A percentile compares a stretch with the other conserved stretches of the same genome.
phyloP scores from a whole-genome alignment of 1,140 invertebrate species.

The Leucophenga varia region DNA sequence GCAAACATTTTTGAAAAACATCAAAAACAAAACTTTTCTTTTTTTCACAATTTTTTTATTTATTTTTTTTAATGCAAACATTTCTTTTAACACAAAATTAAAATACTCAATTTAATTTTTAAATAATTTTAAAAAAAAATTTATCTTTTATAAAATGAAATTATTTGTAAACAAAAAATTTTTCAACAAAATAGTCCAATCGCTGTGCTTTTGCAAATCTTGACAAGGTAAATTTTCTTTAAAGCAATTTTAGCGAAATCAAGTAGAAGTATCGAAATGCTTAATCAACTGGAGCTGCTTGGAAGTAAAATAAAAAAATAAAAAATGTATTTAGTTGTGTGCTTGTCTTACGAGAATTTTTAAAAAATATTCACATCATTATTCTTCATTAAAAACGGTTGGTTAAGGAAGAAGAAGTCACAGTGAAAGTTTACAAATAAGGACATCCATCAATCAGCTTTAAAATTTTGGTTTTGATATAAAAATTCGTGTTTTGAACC shows the following conservation, averaged over 20 bases:
- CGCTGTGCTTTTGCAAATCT: constrained; percentile 81
- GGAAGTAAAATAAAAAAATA: too few species aligned
- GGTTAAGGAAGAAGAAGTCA: too few species aligned
- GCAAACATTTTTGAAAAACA: not conserved
- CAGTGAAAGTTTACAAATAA: too few species aligned
- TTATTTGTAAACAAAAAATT: too few species aligned
- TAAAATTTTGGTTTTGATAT: too few species aligned
- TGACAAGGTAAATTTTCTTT: constrained; percentile 78
- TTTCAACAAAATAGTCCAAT: constrained; percentile 72
- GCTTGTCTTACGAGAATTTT: too few species aligned
- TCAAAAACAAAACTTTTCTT: not conserved
- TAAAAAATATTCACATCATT: too few species aligned
- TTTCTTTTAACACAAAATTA: constrained; percentile 49
- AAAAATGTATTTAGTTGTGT: too few species aligned
- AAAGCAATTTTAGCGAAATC: too few species aligned
- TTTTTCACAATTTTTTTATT: not conserved
- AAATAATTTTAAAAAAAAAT: constrained; percentile 57
- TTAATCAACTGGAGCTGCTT: constrained; percentile 10
- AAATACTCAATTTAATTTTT: constrained; percentile 48
- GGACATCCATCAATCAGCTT: too few species aligned
- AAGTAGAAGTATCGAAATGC: constrained; percentile 17
- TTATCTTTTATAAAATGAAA: constrained; percentile 26
- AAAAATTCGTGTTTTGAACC: too few species aligned
- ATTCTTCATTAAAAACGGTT: too few species aligned
- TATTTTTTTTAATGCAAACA: constrained; percentile 18